A percentile compares a stretch with the other conserved stretches of the same genome.
Evolutionary conservation across 2,797 vertebrate species (phyloP).

Genomic region (Urosaurus nigricauda): DNA sequence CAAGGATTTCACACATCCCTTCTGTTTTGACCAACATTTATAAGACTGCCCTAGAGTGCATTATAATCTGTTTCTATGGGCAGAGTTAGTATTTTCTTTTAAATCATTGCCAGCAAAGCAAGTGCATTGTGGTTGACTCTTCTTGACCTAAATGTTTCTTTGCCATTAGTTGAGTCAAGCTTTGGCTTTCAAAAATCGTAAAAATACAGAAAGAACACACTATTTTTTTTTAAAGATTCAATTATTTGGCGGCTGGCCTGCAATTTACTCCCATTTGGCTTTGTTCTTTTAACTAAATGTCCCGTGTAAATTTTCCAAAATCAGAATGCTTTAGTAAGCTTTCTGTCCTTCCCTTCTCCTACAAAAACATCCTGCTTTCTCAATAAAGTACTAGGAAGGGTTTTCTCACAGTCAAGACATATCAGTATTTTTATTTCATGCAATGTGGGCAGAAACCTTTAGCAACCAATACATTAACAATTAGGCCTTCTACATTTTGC

Average conservation of each 20-base stretch:
- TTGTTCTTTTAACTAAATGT: neutral
- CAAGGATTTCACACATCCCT: constrained; percentile 19
- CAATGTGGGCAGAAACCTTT: too few species aligned
- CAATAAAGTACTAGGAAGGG: neutral
- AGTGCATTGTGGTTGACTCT: neutral
- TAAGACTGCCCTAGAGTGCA: neutral
- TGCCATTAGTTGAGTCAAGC: constrained; percentile 22
- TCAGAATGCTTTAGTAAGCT: constrained; percentile 14
- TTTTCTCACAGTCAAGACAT: neutral
- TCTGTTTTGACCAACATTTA: neutral
- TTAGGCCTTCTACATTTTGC: too few species aligned
- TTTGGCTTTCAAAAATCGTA: neutral
- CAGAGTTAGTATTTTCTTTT: constrained; percentile 2
- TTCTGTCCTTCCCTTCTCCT: neutral
- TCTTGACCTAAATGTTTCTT: neutral
- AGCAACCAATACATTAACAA: neutral
- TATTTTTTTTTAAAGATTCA: constrained; percentile 3
- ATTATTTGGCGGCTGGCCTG: neutral
- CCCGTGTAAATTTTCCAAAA: constrained; percentile 13
- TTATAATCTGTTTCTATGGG: neutral
- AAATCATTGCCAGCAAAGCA: constrained; percentile 4
- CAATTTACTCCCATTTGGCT: neutral
- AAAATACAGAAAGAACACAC: neutral
- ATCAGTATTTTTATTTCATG: neutral
- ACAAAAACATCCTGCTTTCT: neutral